Percentiles rank a stretch among this genome's conserved stretches.
phyloP scores from a whole-genome alignment of 2,888 invertebrate genomes.

The Harpagoxenus sublaevis region DNA sequence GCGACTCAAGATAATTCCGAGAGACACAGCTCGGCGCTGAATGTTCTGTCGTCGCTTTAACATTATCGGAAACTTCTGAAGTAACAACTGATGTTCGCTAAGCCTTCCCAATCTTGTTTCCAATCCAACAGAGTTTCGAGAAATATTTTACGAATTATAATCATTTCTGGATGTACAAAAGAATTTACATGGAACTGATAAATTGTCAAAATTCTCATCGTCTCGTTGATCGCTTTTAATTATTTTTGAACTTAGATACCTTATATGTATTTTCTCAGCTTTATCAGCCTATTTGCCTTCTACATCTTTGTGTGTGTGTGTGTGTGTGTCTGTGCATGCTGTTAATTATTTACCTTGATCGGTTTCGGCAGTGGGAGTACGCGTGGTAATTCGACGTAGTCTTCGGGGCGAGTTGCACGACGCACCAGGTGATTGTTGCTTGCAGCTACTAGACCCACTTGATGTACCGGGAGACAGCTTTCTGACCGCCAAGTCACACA shows the following conservation, averaged over 20 bases:
- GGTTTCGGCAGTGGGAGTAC: constrained; percentile 84
- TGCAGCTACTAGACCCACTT: constrained; percentile 82
- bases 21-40: constrained; percentile 35
- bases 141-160: neutral
- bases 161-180: neutral
- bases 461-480: constrained; percentile 90
- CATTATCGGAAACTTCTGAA: neutral
- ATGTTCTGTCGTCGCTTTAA: constrained; percentile 18
- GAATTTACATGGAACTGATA: neutral
- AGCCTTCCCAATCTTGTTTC: neutral
- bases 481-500: constrained; percentile 93
- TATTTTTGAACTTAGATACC: neutral
- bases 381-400: constrained; percentile 88
- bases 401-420: constrained; percentile 90
- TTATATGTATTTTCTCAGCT: neutral
- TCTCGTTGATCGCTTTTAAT: neutral
- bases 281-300: neutral
- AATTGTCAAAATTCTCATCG: neutral
- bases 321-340: neutral
- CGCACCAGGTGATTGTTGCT: constrained; percentile 85
- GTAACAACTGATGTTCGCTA: neutral
- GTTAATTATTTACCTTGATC: constrained; percentile 77
- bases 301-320: neutral
- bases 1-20: constrained; percentile 26
- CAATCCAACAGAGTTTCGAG: neutral